Evolutionary conservation across 2,888 invertebrate species (phyloP).

Genomic region (Lepidocyrtinus sp.): DNA sequence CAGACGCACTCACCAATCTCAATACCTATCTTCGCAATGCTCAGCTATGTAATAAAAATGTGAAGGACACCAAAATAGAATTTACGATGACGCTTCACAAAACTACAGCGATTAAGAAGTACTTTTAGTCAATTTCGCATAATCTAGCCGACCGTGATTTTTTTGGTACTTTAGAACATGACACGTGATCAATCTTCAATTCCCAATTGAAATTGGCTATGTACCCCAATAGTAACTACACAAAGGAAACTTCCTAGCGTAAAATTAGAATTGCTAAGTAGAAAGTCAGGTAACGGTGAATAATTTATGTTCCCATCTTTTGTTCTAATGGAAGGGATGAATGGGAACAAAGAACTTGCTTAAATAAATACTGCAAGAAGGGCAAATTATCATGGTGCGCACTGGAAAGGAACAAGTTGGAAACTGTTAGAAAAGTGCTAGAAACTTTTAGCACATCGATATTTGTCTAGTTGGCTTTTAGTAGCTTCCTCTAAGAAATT

Average conservation of each 20-base stretch:
- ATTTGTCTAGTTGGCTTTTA: not conserved
- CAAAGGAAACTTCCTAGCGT: not conserved
- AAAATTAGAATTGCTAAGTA: not conserved
- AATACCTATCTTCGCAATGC: too few species aligned
- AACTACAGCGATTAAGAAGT: too few species aligned
- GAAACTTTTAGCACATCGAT: not conserved
- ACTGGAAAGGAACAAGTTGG: conserved; percentile 51
- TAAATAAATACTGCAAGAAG: conserved; percentile 20
- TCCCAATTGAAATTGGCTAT: too few species aligned
- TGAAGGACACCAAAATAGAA: too few species aligned
- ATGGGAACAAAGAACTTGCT: not conserved
- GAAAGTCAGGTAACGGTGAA: not conserved
- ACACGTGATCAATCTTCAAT: too few species aligned
- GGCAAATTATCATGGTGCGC: conserved; percentile 17
- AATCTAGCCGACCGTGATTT: too few species aligned
- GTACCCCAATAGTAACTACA: too few species aligned
- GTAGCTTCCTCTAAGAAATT: conserved; percentile 8
- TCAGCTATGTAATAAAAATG: too few species aligned
- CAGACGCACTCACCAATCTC: too few species aligned
- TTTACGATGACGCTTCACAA: too few species aligned
- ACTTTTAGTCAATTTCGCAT: too few species aligned
- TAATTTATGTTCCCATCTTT: not conserved
- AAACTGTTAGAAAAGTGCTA: conserved; percentile 30
- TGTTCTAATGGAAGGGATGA: not conserved
- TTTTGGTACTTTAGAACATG: too few species aligned